These are phyloP conservation scores for Lota lota DNA, from an alignment of 2,113 vertebrate genomes.

Conservation along the genomic window DNA sequence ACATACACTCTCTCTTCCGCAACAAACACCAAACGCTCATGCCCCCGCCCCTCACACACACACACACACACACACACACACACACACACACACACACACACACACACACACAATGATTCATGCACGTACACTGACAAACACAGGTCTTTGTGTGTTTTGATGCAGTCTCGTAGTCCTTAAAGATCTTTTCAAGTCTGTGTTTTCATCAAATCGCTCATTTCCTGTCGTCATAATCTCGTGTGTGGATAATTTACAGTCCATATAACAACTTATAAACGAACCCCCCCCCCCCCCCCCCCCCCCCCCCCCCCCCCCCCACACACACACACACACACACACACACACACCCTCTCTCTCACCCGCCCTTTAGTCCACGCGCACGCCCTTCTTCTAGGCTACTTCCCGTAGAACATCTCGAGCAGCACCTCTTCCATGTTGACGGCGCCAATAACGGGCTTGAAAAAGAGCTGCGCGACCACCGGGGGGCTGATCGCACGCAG, in stretches of 20 bases:
- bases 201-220: slow-evolving; percentile 9
- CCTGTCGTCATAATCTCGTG: slow-evolving; percentile 7
- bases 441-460: slow-evolving; percentile 89
- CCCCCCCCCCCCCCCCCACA: too few species aligned
- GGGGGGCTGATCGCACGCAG: slow-evolving; percentile 85
- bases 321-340: too few species aligned
- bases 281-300: too few species aligned
- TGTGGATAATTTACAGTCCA: slow-evolving; percentile 12
- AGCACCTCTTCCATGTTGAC: slow-evolving; percentile 97
- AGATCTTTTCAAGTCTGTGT: slow-evolving; percentile 20
- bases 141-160: neutral
- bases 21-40: slow-evolving; percentile 11
- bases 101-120: slow-evolving; percentile 14
- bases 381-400: slow-evolving; percentile 54
- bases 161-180: slow-evolving; percentile 16
- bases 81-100: slow-evolving; percentile 6
- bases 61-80: neutral
- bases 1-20: too few species aligned
- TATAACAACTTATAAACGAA: slow-evolving; percentile 16
- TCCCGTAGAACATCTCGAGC: slow-evolving; percentile 94
- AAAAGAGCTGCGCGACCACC: slow-evolving; percentile 90
- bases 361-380: slow-evolving; percentile 28
- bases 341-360: neutral
- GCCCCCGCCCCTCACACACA: neutral
- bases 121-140: neutral